These are phyloP conservation scores for Carcina quercana DNA, from an alignment of 2,888 invertebrate genomes.

Conservation along the genomic window DNA sequence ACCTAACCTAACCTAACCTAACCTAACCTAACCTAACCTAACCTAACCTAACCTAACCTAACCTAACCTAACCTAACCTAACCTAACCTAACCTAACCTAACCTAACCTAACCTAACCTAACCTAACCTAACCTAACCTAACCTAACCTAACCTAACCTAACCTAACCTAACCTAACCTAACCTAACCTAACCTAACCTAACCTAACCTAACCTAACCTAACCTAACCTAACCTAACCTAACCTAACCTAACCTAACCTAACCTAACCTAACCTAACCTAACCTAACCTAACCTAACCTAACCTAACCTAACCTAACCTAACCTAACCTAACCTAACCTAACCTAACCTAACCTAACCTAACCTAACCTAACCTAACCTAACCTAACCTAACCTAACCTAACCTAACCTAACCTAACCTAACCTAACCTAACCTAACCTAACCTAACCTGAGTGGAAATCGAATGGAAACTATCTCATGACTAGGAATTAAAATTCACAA, in stretches of 20 bases:
- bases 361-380: slow-evolving; percentile 7
- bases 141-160: slow-evolving; percentile 8
- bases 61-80: slow-evolving; percentile 9
- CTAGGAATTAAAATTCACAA: too few species aligned
- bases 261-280: slow-evolving; percentile 18
- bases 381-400: slow-evolving; percentile 2
- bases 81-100: slow-evolving; percentile 6
- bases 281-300: slow-evolving; percentile 20
- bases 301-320: slow-evolving; percentile 14
- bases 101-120: slow-evolving; percentile 9
- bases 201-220: slow-evolving; percentile 7
- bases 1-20: slow-evolving; percentile 10
- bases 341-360: slow-evolving; percentile 5
- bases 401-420: slow-evolving; percentile 14
- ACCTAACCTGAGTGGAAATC: neutral
- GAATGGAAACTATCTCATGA: too few species aligned
- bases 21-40: slow-evolving; percentile 10
- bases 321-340: slow-evolving; percentile 16
- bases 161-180: slow-evolving; percentile 6
- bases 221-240: slow-evolving; percentile 22
- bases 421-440: neutral
- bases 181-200: slow-evolving; percentile 7
- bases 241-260: slow-evolving; percentile 21
- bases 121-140: slow-evolving; percentile 12
- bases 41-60: slow-evolving; percentile 10